Conservation (phyloP, 2,888 invertebrate species). For the Halictus ligatus region DNA sequence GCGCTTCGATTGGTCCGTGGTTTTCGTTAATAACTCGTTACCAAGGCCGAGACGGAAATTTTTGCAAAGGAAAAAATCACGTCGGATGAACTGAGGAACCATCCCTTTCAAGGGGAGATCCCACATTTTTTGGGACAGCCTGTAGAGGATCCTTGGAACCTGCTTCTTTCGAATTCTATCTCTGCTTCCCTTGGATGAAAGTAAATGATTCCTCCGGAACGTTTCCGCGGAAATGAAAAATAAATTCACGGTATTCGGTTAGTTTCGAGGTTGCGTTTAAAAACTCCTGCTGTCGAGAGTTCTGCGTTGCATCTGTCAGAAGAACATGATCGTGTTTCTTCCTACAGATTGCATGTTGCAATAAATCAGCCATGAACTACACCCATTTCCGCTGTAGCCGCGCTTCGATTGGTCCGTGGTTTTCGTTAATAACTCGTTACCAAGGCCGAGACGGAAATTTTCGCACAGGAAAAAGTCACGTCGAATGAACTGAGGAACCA, state of each 20-base stretch:
- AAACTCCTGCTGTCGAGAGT: background rate
- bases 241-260: background rate
- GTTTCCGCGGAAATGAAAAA: background rate
- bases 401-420: too few relatives aligned
- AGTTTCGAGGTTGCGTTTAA: background rate
- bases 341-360: background rate
- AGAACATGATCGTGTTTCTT: background rate
- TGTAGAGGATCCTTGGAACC: background rate
- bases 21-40: too few relatives aligned
- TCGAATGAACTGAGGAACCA: too few relatives aligned
- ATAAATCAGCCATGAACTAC: background rate
- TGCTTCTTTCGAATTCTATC: background rate
- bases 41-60: too few relatives aligned
- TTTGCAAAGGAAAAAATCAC: too few relatives aligned
- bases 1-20: too few relatives aligned
- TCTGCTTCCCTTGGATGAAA: background rate
- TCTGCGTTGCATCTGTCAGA: background rate
- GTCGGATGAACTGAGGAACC: too few relatives aligned
- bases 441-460: too few relatives aligned
- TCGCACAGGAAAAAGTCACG: too few relatives aligned
- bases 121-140: background rate
- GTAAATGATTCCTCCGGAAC: conserved; percentile 1
- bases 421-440: too few relatives aligned
- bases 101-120: too few relatives aligned
- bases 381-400: too few relatives aligned